A percentile compares a stretch with the other conserved stretches of the same genome.
Evolutionary conservation across 2,888 invertebrate species (phyloP).

Genomic region (Caenorhabditis afra): DNA sequence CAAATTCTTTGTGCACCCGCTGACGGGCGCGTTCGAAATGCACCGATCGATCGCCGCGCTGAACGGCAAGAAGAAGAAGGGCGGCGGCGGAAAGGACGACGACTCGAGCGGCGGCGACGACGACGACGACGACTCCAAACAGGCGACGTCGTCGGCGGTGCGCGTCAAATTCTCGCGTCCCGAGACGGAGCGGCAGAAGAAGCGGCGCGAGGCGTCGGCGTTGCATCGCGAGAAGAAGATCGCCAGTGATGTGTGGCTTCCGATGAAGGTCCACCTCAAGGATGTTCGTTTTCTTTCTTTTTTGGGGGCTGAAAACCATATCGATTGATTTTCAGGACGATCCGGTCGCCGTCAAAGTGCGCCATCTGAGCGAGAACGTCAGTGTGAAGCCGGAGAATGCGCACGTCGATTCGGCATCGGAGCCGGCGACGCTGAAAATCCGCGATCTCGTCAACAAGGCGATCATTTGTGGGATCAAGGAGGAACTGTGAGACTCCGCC

Average conservation of each 20-base stretch:
- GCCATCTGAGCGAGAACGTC: slow-evolving; percentile 4
- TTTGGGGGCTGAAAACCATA: neutral
- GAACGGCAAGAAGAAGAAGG: slow-evolving; percentile 40
- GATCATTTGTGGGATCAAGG: slow-evolving; percentile 60
- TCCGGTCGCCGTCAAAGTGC: slow-evolving; percentile 20
- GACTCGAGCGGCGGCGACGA: slow-evolving; percentile 44
- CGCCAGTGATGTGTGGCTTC: slow-evolving; percentile 65
- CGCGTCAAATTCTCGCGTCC: slow-evolving; percentile 66
- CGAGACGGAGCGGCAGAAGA: slow-evolving; percentile 69
- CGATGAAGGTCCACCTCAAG: slow-evolving; percentile 62
- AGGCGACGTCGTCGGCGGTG: slow-evolving; percentile 41
- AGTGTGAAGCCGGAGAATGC: slow-evolving; percentile 2
- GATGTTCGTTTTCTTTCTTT: slow-evolving; percentile 24
- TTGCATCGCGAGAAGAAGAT: slow-evolving; percentile 65
- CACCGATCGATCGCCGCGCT: slow-evolving; percentile 46
- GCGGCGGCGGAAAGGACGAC: slow-evolving; percentile 16
- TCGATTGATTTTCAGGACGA: slow-evolving; percentile 4
- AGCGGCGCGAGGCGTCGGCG: slow-evolving; percentile 65
- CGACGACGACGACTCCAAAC: slow-evolving; percentile 21
- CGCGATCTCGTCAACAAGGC: slow-evolving; percentile 58
- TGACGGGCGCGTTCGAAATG: slow-evolving; percentile 65
- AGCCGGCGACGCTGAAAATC: slow-evolving; percentile 11
- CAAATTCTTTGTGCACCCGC: slow-evolving; percentile 54
- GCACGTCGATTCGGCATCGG: no score
- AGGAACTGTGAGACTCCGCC: slow-evolving; percentile 51